Base-by-base conservation (phyloP, 92 coral and sea anemone genomes). In the Phenganax stokvisi region DNA sequence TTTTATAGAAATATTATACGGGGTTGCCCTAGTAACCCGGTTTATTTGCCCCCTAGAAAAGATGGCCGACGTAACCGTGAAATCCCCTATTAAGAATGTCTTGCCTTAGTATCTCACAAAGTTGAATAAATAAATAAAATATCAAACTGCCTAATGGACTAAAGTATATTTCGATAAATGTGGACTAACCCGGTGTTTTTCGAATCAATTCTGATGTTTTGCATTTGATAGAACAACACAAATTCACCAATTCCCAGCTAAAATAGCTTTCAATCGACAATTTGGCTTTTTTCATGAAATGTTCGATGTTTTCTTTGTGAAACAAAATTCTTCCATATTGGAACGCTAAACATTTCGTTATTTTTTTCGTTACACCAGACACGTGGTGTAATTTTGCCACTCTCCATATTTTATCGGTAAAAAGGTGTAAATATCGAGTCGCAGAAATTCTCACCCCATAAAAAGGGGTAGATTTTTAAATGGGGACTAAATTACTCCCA, bases 241-340 rank as follows among this genome's bases (percentile, higher is more conserved):
- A 37, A 37, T 37, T 37, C 47, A 37, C 47, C 47, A 37, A 37
- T 5, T 37, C 47, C 47, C 67, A 61, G 67, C 15, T 17, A 61
- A 17, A 13, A 61, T 28, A 13, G 67, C 25, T 61, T 61, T 61
- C 28, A 13, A 61, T 13, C 16, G 16, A 61, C 67, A 17, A 61
- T 61, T 61, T 61, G 17, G 25, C 12, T 15, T 15, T 2, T 9
- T 61, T 13, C 6, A 61, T 15, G 20, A 7, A 17, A 61, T 61
- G 47, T 37, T 37, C 47, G 47, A 61, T 7, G 25, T 7, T 61
- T 17, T 61, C 72, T 27, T 66, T 12, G 11, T 51, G 44, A 3
- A 6, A 66, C 72, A 66, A 66, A 25, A 6, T 27, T 66, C 72
- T 47, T 47, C 72, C 72, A 66, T 66, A 11, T 66, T 66, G 72